Base-by-base conservation (phyloP, 35 echinoderm and acorn worm genomes). In the Ophioderma brevispina region DNA sequence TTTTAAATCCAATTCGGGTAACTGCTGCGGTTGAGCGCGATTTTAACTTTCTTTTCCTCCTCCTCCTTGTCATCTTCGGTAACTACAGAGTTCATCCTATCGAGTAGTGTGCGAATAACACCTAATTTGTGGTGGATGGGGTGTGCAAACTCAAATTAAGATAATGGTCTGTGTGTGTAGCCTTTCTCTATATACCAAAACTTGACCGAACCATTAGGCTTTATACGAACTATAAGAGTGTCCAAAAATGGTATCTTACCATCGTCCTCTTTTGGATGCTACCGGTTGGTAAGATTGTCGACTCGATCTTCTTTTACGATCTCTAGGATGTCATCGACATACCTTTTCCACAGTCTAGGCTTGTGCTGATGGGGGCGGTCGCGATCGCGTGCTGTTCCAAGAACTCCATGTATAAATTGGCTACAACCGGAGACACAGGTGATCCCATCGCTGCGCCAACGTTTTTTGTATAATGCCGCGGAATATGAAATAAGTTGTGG, bases 131-230 rank as follows among this genome's bases (percentile, higher is more conserved):
- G 79, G 37, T 81, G 37, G 30, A 81, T 23, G 35, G 32, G 39
- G 49, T 83, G 79, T 83, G 81, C 35, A 40, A 83, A 40, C 39
- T 39, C 25, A 83, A 83, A 52, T 83, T 83, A 30, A 83, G 42
- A 81, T 81, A 81, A 10, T 81, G 79, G 36, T 81, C 13, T n/a
- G n/a, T n/a, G n/a, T n/a, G n/a, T n/a, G n/a, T n/a, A n/a, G n/a
- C n/a, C n/a, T n/a, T n/a, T n/a, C 38, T 30, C 37, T 28, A 13
- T 31, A 77, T 77, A 31, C 25, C n/a, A 28, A 77, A 8, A 31
- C 6, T 30, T 77, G 8, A 77, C 34, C 13, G 34, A 77, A 13
- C 34, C 76, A 31, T 77, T 30, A 77, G 34, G 34, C 30, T 77
- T 77, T 8, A 8, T 8, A 52, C n/a, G n/a, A n/a, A n/a, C n/a